Evolutionary conservation across 53 echinoderm and acorn worm species (phyloP).

Genomic region (Holothuria leucospilota): DNA sequence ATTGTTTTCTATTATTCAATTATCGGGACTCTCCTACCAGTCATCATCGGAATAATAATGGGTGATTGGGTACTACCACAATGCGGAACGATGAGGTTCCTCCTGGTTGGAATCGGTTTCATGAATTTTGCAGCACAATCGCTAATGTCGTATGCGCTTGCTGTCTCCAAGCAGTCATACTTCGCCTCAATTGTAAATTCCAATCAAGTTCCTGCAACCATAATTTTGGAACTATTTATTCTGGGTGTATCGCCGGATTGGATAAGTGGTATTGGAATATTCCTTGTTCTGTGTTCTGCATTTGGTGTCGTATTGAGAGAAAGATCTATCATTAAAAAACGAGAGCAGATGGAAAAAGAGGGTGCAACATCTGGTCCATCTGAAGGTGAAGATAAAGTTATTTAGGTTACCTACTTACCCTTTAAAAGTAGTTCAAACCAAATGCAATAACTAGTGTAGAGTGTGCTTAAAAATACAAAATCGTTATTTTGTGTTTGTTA

Average conservation of each 20-base stretch:
- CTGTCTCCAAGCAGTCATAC: conserved; percentile 15
- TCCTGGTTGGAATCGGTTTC: conserved; percentile 22
- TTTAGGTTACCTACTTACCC: no score
- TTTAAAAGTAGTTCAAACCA: no score
- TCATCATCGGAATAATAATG: not conserved
- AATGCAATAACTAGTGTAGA: no score
- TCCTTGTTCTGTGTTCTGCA: conserved; percentile 11
- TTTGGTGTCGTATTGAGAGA: conserved; percentile 30
- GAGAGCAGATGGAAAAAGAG: not conserved
- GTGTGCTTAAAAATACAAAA: no score
- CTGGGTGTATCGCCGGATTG: not conserved
- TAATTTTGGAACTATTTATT: conserved; percentile 18
- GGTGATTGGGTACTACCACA: conserved; percentile 13
- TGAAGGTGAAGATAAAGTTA: no score
- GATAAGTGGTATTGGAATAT: conserved; percentile 8
- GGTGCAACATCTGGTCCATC: no score
- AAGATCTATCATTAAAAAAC: not conserved
- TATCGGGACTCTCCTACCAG: conserved; percentile 1
- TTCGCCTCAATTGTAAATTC: conserved; percentile 36
- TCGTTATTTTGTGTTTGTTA: no score
- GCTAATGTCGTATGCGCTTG: conserved; percentile 5
- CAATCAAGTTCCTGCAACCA: conserved; percentile 25
- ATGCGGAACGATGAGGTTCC: not conserved
- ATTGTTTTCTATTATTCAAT: conserved; percentile 31
- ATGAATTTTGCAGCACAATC: conserved; percentile 30